phyloP scores from a whole-genome alignment of 2,888 invertebrate genomes.

The Ptychoptera contaminata region DNA sequence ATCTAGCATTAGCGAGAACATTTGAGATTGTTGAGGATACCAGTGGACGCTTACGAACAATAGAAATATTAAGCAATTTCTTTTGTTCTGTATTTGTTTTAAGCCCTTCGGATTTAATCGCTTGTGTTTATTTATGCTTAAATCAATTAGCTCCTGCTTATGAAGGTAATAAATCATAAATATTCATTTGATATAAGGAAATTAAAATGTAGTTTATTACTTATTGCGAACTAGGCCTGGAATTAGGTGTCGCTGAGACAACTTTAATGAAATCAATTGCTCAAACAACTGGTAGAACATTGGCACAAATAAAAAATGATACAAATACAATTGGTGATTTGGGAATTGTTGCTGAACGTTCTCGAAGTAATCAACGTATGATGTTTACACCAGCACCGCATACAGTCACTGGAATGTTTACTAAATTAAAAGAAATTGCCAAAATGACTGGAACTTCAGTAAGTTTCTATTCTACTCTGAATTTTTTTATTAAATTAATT shows the following conservation, averaged over 20 bases:
- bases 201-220: background rate
- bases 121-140: constrained; percentile 86
- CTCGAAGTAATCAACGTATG: constrained; percentile 68
- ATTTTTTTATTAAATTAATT: constrained; percentile 3
- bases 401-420: constrained; percentile 57
- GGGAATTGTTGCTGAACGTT: constrained; percentile 77
- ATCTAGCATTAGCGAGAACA: constrained; percentile 79
- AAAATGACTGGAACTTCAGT: constrained; percentile 63
- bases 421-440: constrained; percentile 74
- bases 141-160: constrained; percentile 94
- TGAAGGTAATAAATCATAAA: constrained; percentile 48
- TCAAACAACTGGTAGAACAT: constrained; percentile 69
- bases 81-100: constrained; percentile 79
- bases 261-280: constrained; percentile 90
- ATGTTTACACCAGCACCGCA: constrained; percentile 75
- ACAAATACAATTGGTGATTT: constrained; percentile 59
- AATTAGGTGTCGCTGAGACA: constrained; percentile 89
- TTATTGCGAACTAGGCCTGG: constrained; percentile 35
- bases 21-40: constrained; percentile 79
- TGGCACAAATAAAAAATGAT: constrained; percentile 63
- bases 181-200: background rate
- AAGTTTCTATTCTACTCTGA: constrained; percentile 17
- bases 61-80: constrained; percentile 83
- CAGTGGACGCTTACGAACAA: constrained; percentile 72
- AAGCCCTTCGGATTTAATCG: constrained; percentile 76